Evolutionary conservation across 2,113 vertebrate species (phyloP).

Genomic region (Mugil cephalus): DNA sequence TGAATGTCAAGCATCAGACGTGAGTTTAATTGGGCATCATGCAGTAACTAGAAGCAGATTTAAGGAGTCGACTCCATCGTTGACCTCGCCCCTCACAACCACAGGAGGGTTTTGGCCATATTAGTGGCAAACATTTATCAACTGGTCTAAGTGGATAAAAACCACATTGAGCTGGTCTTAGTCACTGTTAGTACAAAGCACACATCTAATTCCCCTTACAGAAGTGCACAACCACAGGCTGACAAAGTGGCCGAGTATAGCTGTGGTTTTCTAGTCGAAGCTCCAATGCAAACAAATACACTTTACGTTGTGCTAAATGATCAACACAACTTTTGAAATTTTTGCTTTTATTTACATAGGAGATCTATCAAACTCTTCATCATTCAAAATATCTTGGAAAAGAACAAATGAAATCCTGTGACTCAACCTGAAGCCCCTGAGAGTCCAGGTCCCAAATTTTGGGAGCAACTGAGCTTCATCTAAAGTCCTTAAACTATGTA

Average conservation of each 20-base stretch:
- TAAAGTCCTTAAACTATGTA: constrained; percentile 7
- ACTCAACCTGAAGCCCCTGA: background rate
- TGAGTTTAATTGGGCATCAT: constrained; percentile 46
- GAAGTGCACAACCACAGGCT: constrained; percentile 25
- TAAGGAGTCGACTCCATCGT: constrained; percentile 36
- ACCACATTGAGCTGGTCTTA: constrained; percentile 57
- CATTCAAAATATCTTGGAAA: no score
- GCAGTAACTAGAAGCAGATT: constrained; percentile 80
- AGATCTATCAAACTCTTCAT: no score
- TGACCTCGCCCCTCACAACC: constrained; percentile 47
- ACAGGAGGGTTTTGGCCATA: constrained; percentile 55
- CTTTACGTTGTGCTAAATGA: background rate
- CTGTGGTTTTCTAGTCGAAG: constrained; percentile 1
- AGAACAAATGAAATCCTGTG: background rate
- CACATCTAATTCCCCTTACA: background rate
- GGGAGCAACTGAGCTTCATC: constrained; percentile 7
- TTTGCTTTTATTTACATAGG: no score
- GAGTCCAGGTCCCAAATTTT: constrained; percentile 9
- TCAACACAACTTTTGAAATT: no score
- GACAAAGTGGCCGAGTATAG: constrained; percentile 5
- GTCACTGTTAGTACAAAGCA: constrained; percentile 44
- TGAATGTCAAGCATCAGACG: constrained; percentile 56
- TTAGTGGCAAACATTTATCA: constrained; percentile 69
- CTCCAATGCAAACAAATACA: constrained; percentile 5
- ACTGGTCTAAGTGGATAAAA: constrained; percentile 48